Evolutionary conservation across 2,797 vertebrate genomes (phyloP).

Genomic region (Sardinella longiceps): DNA sequence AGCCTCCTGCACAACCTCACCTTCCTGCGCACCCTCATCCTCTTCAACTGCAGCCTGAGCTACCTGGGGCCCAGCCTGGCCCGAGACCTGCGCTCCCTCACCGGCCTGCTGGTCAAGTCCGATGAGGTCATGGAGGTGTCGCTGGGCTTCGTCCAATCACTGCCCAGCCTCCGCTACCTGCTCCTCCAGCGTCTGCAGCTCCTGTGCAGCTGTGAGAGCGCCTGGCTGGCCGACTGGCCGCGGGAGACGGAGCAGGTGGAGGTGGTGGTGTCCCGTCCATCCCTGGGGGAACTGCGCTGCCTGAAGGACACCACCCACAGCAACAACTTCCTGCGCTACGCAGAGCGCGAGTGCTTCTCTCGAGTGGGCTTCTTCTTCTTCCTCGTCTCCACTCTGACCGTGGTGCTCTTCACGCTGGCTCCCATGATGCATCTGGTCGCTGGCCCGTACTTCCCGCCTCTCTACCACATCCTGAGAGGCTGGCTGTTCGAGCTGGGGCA

Average conservation of each 20-base stretch:
- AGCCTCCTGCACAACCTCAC: conserved; percentile 40
- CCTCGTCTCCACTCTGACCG: background rate
- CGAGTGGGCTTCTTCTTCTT: conserved; percentile 20
- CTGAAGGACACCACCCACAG: background rate
- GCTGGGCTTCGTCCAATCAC: conserved; percentile 22
- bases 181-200: background rate
- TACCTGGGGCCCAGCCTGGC: conserved; percentile 29
- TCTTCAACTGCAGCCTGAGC: conserved; percentile 32
- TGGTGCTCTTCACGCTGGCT: conserved; percentile 5
- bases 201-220: conserved; percentile 32
- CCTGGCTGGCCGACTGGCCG: conserved; percentile 26
- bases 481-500: conserved; percentile 42
- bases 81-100: conserved; percentile 28
- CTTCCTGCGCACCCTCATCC: background rate
- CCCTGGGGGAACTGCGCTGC: conserved; percentile 28
- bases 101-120: background rate
- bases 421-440: background rate
- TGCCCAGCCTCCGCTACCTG: conserved; percentile 16
- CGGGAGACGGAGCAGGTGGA: conserved; percentile 11
- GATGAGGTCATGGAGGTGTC: background rate
- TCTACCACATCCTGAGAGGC: conserved; percentile 22
- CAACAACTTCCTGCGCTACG: conserved; percentile 28
- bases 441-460: background rate
- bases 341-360: conserved; percentile 17
- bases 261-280: background rate